Base-by-base conservation (phyloP, 1,140 invertebrate species). In the Plectrocnemia conspersa region DNA sequence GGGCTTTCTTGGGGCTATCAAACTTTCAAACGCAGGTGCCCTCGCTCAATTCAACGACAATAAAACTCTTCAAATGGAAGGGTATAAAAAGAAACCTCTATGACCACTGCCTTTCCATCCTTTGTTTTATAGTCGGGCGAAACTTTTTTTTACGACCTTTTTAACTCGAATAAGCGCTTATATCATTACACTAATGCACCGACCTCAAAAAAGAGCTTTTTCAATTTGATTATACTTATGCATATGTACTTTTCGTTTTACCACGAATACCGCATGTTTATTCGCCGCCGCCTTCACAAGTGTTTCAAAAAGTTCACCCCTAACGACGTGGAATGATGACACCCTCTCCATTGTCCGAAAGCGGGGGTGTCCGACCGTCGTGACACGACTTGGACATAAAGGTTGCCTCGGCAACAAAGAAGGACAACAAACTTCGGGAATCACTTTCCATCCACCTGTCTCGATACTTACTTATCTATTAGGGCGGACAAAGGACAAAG, bases 351-450 rank as follows among this genome's bases (percentile, higher is more conserved):
- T 56, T 56, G 58, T 56, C 49, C 49, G 52, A 47, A 52, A 42
- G 41, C 16, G 41, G 16, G 40, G 18, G 40, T 29, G 44, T 46
- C 23, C 45, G 33, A 33, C 52, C 57, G 54, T 59, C 57, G 57
- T 50, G 53, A 59, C 58, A 59, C 54, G 58, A 56, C 58, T 60
- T 47, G 48, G 53, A 56, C 58, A 60, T 60, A 60, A 60, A 60
- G 53, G 58, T 60, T 56, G 50, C 58, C 54, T 41, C 19, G 58
- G 58, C 54, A 56, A 60, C 58, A 60, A 60, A 60, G 58, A 60
- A 60, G 52, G 58, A 60, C 58, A 60, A 60, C 58, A 60, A 60
- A 60, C 58, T 54, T 56, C 50, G 53, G 45, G 47, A 53, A 56
- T 48, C 54, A 53, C 42, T 49, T 47, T 33, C 36, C 52, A 24